phyloP scores from a whole-genome alignment of 2,888 invertebrate genomes.

The Dichetophora obliterata region DNA sequence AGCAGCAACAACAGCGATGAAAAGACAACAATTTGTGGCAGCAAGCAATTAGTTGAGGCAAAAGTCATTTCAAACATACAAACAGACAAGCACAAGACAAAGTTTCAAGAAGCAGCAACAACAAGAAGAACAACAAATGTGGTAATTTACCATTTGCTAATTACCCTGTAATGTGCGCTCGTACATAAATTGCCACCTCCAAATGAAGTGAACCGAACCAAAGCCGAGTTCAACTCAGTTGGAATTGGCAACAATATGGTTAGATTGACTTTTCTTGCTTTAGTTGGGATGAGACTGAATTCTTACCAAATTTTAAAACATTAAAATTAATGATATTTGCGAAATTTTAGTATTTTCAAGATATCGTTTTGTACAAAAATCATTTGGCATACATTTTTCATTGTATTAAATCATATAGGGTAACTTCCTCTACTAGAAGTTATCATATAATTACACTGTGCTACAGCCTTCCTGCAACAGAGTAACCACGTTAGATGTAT shows the following conservation, averaged over 20 bases:
- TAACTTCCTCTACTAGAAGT: too few species aligned
- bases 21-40: constrained; percentile 42
- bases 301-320: too few species aligned
- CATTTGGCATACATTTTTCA: too few species aligned
- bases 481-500: too few species aligned
- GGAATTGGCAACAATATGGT: neutral
- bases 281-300: too few species aligned
- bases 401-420: too few species aligned
- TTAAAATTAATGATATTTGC: too few species aligned
- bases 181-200: constrained; percentile 61
- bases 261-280: too few species aligned
- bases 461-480: too few species aligned
- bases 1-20: constrained; percentile 12
- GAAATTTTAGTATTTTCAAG: too few species aligned
- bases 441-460: too few species aligned
- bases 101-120: constrained; percentile 7
- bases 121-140: constrained; percentile 22
- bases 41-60: constrained; percentile 43
- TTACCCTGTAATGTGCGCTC: constrained; percentile 60
- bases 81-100: neutral
- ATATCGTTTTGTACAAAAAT: too few species aligned
- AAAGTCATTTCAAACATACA: constrained; percentile 17
- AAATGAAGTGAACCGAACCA: constrained; percentile 36
- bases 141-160: constrained; percentile 65
- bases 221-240: neutral